phyloP scores from a whole-genome alignment of 1,140 invertebrate species.

The Elysia chlorotica region DNA sequence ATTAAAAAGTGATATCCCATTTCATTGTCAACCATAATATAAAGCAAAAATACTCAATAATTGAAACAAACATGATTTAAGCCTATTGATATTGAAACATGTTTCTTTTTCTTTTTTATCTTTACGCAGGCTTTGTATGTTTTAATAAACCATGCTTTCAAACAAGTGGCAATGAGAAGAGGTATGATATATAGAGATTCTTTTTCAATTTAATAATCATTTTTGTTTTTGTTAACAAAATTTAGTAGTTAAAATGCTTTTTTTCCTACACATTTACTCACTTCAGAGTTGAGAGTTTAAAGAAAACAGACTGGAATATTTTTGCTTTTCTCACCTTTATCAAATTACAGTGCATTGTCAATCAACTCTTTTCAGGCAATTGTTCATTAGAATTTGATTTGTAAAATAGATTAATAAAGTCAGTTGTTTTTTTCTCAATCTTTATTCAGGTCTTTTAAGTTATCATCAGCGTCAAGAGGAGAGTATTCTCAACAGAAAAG shows the following conservation, averaged over 20 bases:
- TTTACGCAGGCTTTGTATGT: conserved; percentile 12
- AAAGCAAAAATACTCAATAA: too few relatives aligned
- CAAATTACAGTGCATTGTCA: not conserved
- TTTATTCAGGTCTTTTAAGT: conserved; percentile 32
- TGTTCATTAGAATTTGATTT: too few relatives aligned
- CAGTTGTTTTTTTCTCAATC: too few relatives aligned
- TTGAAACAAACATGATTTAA: too few relatives aligned
- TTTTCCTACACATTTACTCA: not conserved
- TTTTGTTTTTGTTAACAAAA: not conserved
- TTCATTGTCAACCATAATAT: too few relatives aligned
- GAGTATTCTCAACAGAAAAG: conserved; percentile 26
- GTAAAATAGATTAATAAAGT: too few relatives aligned
- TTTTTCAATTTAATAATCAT: not conserved
- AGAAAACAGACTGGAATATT: not conserved
- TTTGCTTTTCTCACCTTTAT: not conserved
- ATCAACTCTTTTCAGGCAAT: not conserved
- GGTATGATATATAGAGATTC: not conserved
- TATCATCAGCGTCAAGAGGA: conserved; percentile 36
- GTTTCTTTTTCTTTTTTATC: too few relatives aligned
- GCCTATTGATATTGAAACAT: too few relatives aligned
- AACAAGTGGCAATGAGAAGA: conserved; percentile 20
- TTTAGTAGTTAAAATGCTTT: not conserved
- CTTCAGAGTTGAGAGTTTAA: not conserved
- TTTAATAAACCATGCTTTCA: conserved; percentile 7
- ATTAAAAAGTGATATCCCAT: too few relatives aligned